Percentiles rank a stretch among this genome's conserved stretches.
phyloP scores from a whole-genome alignment of 2,113 vertebrate species.

The Agelaius phoeniceus region DNA sequence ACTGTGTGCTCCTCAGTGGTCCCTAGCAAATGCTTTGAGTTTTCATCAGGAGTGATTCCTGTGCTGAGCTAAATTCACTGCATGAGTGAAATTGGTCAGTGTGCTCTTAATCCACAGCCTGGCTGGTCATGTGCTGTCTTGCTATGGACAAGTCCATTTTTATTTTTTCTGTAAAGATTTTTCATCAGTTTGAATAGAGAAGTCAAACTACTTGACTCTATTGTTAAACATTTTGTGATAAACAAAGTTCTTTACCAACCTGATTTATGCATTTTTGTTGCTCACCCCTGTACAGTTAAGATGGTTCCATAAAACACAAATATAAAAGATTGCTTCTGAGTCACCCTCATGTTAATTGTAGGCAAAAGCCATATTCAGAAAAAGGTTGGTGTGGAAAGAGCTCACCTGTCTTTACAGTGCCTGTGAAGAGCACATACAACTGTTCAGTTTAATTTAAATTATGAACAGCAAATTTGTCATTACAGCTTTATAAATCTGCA shows the following conservation, averaged over 20 bases:
- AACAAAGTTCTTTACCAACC: not conserved
- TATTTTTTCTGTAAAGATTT: not conserved
- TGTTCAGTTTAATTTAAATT: not conserved
- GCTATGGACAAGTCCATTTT: not conserved
- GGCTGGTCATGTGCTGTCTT: not conserved
- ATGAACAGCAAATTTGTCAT: not conserved
- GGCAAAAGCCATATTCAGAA: not conserved
- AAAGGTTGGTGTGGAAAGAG: not conserved
- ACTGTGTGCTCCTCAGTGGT: not conserved
- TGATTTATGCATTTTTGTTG: not conserved
- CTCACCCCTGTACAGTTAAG: not conserved
- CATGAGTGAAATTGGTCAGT: not conserved
- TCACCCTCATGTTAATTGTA: not conserved
- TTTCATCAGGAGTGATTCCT: not conserved
- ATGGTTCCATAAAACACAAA: not conserved
- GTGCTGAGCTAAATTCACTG: not conserved
- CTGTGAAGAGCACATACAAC: not conserved
- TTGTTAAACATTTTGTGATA: not conserved
- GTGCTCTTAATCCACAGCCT: not conserved
- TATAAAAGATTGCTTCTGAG: not conserved
- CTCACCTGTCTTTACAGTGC: not conserved
- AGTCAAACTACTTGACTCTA: not conserved
- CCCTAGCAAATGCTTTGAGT: not conserved
- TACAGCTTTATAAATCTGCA: slow-evolving; percentile 20
- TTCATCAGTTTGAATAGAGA: not conserved